Percentiles rank a stretch among this genome's conserved stretches.
Evolutionary conservation across 2,888 invertebrate genomes (phyloP).

Genomic region (Catocala sponsa): DNA sequence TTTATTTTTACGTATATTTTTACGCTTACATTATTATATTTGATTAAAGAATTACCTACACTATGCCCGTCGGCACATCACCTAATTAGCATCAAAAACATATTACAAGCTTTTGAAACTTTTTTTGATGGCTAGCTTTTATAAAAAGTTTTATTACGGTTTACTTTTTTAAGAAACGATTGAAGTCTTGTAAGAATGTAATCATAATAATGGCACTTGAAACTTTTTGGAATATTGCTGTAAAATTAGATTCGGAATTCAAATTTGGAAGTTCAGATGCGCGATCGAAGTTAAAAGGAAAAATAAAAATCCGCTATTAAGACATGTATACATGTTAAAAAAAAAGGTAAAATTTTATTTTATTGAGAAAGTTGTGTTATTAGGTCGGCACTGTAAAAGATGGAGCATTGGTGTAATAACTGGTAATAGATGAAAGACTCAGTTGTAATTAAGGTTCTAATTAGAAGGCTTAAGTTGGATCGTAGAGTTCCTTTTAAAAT

Average conservation of each 20-base stretch:
- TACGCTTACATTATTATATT: too few relatives aligned
- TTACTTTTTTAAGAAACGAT: neutral
- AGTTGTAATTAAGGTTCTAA: conserved; percentile 25
- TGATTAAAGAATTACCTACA: too few relatives aligned
- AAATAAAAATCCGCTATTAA: neutral
- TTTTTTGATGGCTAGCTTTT: conserved; percentile 1
- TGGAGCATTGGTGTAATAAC: conserved; percentile 13
- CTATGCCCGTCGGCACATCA: neutral
- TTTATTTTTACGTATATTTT: too few relatives aligned
- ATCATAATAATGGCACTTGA: neutral
- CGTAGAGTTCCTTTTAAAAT: conserved; percentile 10
- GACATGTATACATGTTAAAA: too few relatives aligned
- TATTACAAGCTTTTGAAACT: neutral
- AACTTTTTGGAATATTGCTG: conserved; percentile 1
- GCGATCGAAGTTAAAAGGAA: conserved; percentile 3
- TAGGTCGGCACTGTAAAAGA: conserved; percentile 15
- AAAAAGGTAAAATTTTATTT: conserved; percentile 5
- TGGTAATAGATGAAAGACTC: conserved; percentile 16
- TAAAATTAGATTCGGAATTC: conserved; percentile 1
- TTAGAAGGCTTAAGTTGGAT: conserved; percentile 15
- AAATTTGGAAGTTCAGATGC: conserved; percentile 4
- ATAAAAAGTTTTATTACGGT: conserved; percentile 1
- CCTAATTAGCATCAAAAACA: neutral
- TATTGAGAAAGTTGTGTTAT: conserved; percentile 27
- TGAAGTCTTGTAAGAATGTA: neutral